Conservation (phyloP, 2,797 vertebrate genomes). For the Syngnathus rostellatus region DNA sequence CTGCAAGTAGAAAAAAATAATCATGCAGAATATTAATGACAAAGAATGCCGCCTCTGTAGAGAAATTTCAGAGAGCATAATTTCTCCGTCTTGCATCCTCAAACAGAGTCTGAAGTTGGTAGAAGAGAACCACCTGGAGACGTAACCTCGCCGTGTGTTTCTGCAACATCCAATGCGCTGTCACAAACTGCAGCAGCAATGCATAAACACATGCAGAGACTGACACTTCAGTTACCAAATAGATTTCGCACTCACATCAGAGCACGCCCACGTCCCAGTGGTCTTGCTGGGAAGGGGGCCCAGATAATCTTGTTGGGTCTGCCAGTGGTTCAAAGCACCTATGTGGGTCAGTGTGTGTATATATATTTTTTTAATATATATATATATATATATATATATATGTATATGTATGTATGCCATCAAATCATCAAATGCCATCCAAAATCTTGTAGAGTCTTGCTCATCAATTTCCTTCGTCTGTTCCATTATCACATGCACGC, state of each 20-base stretch:
- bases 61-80: conserved; percentile 14
- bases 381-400: conserved; percentile 1
- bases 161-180: conserved; percentile 41
- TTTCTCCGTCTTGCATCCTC: conserved; percentile 19
- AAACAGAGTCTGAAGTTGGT: conserved; percentile 17
- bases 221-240: conserved; percentile 28
- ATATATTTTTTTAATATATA: not conserved
- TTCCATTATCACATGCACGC: conserved; percentile 34
- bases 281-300: conserved; percentile 55
- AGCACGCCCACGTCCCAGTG: conserved; percentile 38
- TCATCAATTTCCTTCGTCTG: conserved; percentile 42
- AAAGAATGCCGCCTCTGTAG: conserved; percentile 5
- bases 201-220: conserved; percentile 7
- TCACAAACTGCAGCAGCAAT: conserved; percentile 17
- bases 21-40: conserved; percentile 16
- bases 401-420: conserved; percentile 14
- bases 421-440: too few relatives aligned
- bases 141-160: conserved; percentile 36
- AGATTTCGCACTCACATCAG: conserved; percentile 15
- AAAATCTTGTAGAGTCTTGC: conserved; percentile 39
- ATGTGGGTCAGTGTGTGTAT: conserved; percentile 58
- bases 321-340: conserved; percentile 62
- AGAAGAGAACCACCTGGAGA: conserved; percentile 46
- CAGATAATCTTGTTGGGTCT: conserved; percentile 47
- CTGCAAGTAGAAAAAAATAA: not conserved